Base-by-base conservation (phyloP, 23 tunicate species). In the Diplosoma virens region DNA sequence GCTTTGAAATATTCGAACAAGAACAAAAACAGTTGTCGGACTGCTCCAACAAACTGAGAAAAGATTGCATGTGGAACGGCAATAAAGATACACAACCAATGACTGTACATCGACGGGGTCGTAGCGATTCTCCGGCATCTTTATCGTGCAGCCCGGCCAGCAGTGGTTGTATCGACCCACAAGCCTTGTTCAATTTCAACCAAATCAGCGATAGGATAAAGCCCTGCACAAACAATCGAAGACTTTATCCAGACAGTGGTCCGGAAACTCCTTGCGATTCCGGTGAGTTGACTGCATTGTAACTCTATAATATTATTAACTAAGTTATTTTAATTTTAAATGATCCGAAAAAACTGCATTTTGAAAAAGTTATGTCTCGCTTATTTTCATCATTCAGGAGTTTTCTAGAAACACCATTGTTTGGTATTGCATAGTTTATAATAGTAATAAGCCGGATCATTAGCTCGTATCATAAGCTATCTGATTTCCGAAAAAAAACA, bases 61-160 rank as follows among this genome's bases (percentile, higher is more conserved):
- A 55, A 11, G 61, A 55, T 55, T 55, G 61, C 23, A 55, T 55
- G 61, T 55, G 61, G 61, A 55, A 55, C 22, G 61, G 61, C 4
- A 11, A 25, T 11, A 55, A 11, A 11, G 61, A 55, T n/a, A 4
- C 23, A 25, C n/a, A n/a, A 55, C 17, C 4, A n/a, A 17, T 25
- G 23, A 9, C 50, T 9, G 50, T 41, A 14, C 17, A 55, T 11
- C 61, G 61, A n/a, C n/a, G 61, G 22, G 22, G 61, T 55, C 17
- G 61, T 9, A 55, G 61, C 61, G 22, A 55, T 55, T 55, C 61
- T 4, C 61, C 61, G 61, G 61, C 22, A 4, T 55, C 23, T 9
- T 55, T 55, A 55, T 9, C 22, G 17, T 9, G 61, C 23, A 55
- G 61, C 22, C 23, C 23, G n/a, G 17, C 23, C 4, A 55, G 61